These are phyloP conservation scores for Thelaira solivaga DNA, from an alignment of 2,888 invertebrate genomes.

Conservation along the genomic window DNA sequence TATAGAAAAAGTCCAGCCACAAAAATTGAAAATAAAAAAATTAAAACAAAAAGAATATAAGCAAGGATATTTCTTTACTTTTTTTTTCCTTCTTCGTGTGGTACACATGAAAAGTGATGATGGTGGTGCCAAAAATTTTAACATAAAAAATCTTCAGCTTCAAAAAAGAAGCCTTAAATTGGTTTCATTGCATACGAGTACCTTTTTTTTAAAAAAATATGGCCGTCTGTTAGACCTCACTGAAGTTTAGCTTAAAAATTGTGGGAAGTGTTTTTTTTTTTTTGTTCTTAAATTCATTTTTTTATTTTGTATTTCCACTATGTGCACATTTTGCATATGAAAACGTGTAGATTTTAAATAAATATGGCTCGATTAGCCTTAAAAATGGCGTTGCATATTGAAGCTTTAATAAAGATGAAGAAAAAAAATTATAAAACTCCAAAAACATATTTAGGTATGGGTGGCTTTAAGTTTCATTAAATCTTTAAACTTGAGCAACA, in stretches of 20 bases:
- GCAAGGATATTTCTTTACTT: constrained; percentile 51
- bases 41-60: constrained; percentile 18
- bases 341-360: constrained; percentile 62
- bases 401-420: constrained; percentile 34
- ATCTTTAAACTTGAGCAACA: constrained; percentile 14
- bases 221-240: constrained; percentile 61
- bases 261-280: constrained; percentile 46
- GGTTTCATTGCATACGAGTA: constrained; percentile 54
- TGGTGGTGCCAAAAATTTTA: constrained; percentile 47
- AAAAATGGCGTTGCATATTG: constrained; percentile 61
- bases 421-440: background rate
- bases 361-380: constrained; percentile 62
- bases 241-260: constrained; percentile 57
- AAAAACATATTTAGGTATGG: constrained; percentile 33
- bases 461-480: constrained; percentile 61
- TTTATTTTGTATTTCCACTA: constrained; percentile 28
- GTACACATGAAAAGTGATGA: constrained; percentile 33
- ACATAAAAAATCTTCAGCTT: constrained; percentile 18
- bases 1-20: constrained; percentile 41
- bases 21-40: background rate
- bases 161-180: constrained; percentile 58
- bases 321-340: constrained; percentile 56
- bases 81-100: constrained; percentile 17
- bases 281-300: background rate
- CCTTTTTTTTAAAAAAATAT: constrained; percentile 60